A percentile compares a stretch with the other conserved stretches of the same genome.
Evolutionary conservation across 1,140 invertebrate genomes (phyloP).

Genomic region (Macrobrachium nipponense): DNA sequence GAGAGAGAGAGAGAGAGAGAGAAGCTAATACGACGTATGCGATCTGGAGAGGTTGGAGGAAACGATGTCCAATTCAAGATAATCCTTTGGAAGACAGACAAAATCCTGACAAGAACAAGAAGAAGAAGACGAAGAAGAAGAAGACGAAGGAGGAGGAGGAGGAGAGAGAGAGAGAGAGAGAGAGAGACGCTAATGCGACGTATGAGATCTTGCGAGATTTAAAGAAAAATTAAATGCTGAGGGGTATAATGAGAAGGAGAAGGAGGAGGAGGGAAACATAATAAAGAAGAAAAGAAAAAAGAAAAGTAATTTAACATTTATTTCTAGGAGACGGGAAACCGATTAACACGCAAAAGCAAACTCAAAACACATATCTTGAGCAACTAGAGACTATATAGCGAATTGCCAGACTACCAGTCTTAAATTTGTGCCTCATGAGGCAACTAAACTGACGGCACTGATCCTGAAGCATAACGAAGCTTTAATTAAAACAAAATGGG

Average conservation of each 20-base stretch:
- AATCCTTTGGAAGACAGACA: background rate
- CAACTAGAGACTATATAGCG: too few relatives aligned
- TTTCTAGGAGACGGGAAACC: background rate
- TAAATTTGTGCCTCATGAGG: too few relatives aligned
- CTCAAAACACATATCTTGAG: background rate
- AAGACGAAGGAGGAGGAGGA: too few relatives aligned
- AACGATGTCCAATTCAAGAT: too few relatives aligned
- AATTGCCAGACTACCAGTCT: too few relatives aligned
- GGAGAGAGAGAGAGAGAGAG: conserved; percentile 13
- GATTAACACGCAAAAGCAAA: background rate
- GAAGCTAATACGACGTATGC: background rate
- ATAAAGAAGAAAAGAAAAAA: background rate
- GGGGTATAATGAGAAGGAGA: background rate
- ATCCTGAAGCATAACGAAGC: too few relatives aligned
- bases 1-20: conserved; percentile 16
- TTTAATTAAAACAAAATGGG: too few relatives aligned
- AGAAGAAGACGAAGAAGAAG: background rate
- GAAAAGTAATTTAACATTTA: background rate
- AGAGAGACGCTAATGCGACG: background rate
- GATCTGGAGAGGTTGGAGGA: too few relatives aligned
- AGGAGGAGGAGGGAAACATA: background rate
- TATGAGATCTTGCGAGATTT: background rate
- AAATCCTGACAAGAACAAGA: too few relatives aligned
- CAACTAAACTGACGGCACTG: too few relatives aligned
- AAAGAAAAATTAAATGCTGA: background rate